These are phyloP conservation scores for Eumacrocentrus americanus DNA, from an alignment of 2,888 invertebrate species.

Conservation along the genomic window DNA sequence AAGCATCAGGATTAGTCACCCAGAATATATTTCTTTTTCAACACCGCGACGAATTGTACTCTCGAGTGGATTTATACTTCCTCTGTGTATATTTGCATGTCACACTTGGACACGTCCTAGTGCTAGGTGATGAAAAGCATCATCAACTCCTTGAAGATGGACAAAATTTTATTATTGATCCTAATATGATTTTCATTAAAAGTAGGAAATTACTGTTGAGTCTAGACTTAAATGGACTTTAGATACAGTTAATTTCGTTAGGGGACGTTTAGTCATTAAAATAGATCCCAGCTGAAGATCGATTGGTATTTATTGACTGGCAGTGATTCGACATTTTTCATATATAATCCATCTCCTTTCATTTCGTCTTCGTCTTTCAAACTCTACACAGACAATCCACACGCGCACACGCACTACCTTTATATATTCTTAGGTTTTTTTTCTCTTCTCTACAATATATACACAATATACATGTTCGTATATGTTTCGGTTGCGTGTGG, in stretches of 20 bases:
- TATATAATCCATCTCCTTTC: slow-evolving; percentile 11
- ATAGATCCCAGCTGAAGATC: slow-evolving; percentile 36
- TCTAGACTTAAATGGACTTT: slow-evolving; percentile 51
- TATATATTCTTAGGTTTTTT: slow-evolving; percentile 19
- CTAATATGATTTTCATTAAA: too few species aligned
- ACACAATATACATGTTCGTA: neutral
- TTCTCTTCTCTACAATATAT: slow-evolving; percentile 2
- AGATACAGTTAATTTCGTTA: slow-evolving; percentile 61
- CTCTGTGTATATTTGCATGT: slow-evolving; percentile 14
- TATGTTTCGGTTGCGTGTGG: slow-evolving; percentile 49
- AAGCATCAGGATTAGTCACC: slow-evolving; percentile 13
- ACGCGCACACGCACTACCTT: neutral
- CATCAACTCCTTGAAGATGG: too few species aligned
- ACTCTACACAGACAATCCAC: slow-evolving; percentile 19
- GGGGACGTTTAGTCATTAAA: slow-evolving; percentile 49
- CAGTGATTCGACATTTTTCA: slow-evolving; percentile 56
- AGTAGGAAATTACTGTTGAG: too few species aligned
- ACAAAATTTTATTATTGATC: too few species aligned
- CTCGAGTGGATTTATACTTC: slow-evolving; percentile 20
- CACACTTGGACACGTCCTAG: too few species aligned
- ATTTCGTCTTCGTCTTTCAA: slow-evolving; percentile 12
- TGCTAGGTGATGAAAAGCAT: too few species aligned
- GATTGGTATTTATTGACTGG: slow-evolving; percentile 59
- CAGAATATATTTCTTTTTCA: slow-evolving; percentile 11
- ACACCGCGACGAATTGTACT: slow-evolving; percentile 9